Base-by-base conservation (phyloP, 1,140 invertebrate species). In the Caenorhabditis brenneri region DNA sequence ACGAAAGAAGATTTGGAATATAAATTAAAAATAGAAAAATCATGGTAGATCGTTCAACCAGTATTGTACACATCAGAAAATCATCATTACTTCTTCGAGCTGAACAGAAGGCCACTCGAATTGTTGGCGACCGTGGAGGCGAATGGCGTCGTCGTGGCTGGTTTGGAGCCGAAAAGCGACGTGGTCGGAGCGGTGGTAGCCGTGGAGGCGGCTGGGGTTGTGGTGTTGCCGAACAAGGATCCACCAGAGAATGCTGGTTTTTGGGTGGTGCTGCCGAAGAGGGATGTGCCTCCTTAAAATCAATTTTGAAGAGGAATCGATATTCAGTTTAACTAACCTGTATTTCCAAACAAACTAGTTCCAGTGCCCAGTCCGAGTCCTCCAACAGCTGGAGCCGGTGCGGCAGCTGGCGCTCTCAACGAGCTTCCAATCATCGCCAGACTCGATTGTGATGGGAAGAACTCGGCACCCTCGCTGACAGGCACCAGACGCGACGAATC, bases 241-340 rank as follows among this genome's bases (percentile, higher is more conserved):
- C 79, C 79, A 29, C 48, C 51, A 29, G 79, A 53, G 79, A 80
- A 55, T 9, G 79, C 79, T 51, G 79, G 48, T 31, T 51, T 55
- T 31, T 46, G 36, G 7, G 79, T 31, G 2, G 46, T 51, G 2
- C 46, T 31, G 5, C 79, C 79, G 48, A 80, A 80, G 0, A 80
- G 27, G 0, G 79, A 51, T 51, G 79, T 31, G 24, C 22, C 16
- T 15, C 79, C 79, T 80, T 46, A 80, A 79, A 49, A 24, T 48
- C 9, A 48, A 48, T 3, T 24, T 48, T 48, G 5, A 24, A 12
- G 4, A 74, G 36, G 16, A 12, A 2, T n/a, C 12, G 2, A 10
- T 16, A 24, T 12, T n/a, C 22, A 22, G 15, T n/a, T n/a, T n/a
- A 51, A 51, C 48, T 19, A 29, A 80, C 46, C 79, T 29, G 46